These are phyloP conservation scores for Neolamprologus kungweensis DNA, from an alignment of 2,113 vertebrate species.

Conservation along the genomic window DNA sequence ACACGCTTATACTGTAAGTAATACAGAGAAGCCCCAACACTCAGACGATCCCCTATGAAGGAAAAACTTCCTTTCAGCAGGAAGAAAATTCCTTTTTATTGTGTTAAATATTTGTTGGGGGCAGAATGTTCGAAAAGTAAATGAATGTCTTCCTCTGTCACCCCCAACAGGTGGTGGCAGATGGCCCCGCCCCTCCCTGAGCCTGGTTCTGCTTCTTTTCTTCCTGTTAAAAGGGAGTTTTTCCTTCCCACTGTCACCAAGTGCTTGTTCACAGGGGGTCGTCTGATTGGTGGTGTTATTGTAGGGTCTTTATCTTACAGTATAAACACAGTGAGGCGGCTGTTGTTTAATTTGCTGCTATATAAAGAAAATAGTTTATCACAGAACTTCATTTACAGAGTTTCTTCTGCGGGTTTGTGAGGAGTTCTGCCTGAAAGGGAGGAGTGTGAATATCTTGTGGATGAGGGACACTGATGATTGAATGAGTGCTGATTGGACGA, in stretches of 20 bases:
- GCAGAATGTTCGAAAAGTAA: not conserved
- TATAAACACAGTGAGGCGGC: not conserved
- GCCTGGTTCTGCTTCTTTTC: not conserved
- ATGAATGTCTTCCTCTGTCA: not conserved
- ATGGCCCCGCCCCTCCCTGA: not conserved
- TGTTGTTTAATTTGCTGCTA: not conserved
- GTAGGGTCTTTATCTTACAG: not conserved
- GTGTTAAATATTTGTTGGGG: not conserved
- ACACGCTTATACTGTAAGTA: not conserved
- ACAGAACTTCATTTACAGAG: not conserved
- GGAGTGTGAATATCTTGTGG: not conserved
- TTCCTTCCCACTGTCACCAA: not conserved
- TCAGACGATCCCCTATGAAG: not conserved
- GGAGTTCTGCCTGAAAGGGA: not conserved
- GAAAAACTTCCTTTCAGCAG: not conserved
- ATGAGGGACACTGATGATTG: not conserved
- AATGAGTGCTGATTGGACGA: fast-evolving
- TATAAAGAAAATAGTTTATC: not conserved
- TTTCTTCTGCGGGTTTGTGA: not conserved
- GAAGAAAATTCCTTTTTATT: not conserved
- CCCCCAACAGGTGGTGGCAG: not conserved
- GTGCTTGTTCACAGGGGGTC: not conserved
- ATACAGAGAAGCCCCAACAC: fast-evolving
- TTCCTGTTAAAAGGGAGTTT: not conserved
- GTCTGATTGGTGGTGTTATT: not conserved